These are phyloP conservation scores for Platypus cylindrus DNA, from an alignment of 2,888 invertebrate species.

Conservation along the genomic window DNA sequence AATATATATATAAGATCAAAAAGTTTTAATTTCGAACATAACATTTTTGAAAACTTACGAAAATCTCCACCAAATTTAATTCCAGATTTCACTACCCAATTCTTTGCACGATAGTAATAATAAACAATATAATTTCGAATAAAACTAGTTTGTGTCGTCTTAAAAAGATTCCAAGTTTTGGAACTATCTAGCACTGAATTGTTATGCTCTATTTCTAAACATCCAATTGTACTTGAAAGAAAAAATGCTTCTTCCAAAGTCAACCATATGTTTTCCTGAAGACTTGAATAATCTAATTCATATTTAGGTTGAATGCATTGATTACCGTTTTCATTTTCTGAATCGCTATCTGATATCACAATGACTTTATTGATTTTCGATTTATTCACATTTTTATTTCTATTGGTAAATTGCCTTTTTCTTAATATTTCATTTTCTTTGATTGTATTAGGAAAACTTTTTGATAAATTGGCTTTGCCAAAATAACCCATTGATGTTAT, in stretches of 20 bases:
- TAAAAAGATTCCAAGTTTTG: slow-evolving; percentile 47
- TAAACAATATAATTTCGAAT: slow-evolving; percentile 63
- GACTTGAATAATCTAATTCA: slow-evolving; percentile 44
- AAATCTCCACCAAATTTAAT: slow-evolving; percentile 83
- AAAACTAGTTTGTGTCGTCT: slow-evolving; percentile 46
- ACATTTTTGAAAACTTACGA: slow-evolving; percentile 43
- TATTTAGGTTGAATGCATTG: slow-evolving; percentile 45
- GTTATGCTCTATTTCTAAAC: slow-evolving; percentile 46
- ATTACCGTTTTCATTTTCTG: slow-evolving; percentile 50
- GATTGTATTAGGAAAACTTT: slow-evolving; percentile 29
- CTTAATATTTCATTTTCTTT: slow-evolving; percentile 38
- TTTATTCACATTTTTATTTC: slow-evolving; percentile 35
- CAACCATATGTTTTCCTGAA: slow-evolving; percentile 53
- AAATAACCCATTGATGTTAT: slow-evolving; percentile 62
- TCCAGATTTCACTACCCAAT: slow-evolving; percentile 82
- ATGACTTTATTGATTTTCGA: slow-evolving; percentile 35
- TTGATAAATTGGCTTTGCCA: slow-evolving; percentile 50
- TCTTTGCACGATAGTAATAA: slow-evolving; percentile 75
- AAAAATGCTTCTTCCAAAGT: slow-evolving; percentile 69
- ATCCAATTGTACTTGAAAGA: slow-evolving; percentile 50
- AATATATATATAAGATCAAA: slow-evolving; percentile 4
- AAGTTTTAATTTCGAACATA: background rate
- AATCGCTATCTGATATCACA: slow-evolving; percentile 54
- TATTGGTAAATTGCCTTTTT: slow-evolving; percentile 46
- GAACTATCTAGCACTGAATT: slow-evolving; percentile 39